Percentiles rank a stretch among this genome's conserved stretches.
phyloP scores from a whole-genome alignment of 1,140 invertebrate genomes.

The Nylanderia fulva region DNA sequence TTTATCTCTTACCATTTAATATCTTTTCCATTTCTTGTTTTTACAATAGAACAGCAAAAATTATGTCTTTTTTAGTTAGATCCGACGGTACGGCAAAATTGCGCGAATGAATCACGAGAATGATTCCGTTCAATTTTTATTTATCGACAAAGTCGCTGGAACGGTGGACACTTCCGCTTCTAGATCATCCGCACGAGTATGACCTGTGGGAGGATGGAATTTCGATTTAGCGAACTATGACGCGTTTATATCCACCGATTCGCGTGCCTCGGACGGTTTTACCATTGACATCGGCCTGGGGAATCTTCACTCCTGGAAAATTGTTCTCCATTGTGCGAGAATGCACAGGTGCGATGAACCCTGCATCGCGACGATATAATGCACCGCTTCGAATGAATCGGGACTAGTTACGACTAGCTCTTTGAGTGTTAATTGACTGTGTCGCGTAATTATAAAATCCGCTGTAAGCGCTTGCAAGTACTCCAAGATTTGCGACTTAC shows the following conservation, averaged over 20 bases:
- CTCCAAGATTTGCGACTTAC: background rate
- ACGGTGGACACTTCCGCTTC: constrained; percentile 30
- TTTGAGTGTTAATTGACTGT: constrained; percentile 31
- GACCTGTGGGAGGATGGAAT: constrained; percentile 53
- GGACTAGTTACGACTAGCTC: constrained; percentile 2
- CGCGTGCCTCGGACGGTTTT: constrained; percentile 51
- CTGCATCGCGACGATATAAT: background rate
- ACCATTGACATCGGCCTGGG: constrained; percentile 32
- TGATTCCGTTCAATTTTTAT: constrained; percentile 51
- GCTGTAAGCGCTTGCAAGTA: background rate
- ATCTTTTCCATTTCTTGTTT: background rate
- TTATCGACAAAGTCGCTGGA: constrained; percentile 34
- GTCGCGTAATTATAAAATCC: background rate
- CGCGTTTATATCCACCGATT: constrained; percentile 44
- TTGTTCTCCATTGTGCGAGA: constrained; percentile 49
- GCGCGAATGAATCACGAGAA: constrained; percentile 14
- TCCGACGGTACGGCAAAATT: constrained; percentile 25
- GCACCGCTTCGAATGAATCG: constrained; percentile 18
- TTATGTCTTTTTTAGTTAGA: background rate
- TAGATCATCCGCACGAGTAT: constrained; percentile 24
- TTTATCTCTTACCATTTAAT: constrained; percentile 1
- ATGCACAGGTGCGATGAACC: constrained; percentile 2
- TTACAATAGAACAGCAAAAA: background rate
- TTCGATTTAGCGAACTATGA: constrained; percentile 53
- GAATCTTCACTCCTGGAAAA: constrained; percentile 48